These are phyloP conservation scores for Neoniphon sammara DNA, from an alignment of 2,797 vertebrate species.

Conservation along the genomic window DNA sequence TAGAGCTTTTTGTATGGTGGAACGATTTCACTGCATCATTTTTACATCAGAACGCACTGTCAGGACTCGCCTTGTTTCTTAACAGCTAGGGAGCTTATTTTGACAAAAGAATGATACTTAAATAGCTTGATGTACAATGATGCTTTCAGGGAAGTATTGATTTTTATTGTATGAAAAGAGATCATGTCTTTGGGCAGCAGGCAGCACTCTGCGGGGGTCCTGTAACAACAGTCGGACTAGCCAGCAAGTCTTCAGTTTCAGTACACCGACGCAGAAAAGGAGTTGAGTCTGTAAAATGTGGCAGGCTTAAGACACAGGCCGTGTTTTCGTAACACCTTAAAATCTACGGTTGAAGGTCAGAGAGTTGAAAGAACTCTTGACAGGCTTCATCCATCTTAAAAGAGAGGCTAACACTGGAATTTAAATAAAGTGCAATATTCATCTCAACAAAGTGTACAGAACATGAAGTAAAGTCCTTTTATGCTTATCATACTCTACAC, in stretches of 20 bases:
- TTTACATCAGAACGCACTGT: neutral
- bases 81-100: neutral
- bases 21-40: neutral
- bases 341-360: conserved; percentile 34
- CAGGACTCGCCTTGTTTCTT: neutral
- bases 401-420: conserved; percentile 51
- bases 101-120: neutral
- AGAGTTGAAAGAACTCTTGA: conserved; percentile 44
- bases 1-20: neutral
- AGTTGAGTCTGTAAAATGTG: conserved; percentile 4
- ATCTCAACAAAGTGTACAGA: conserved; percentile 50
- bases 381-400: conserved; percentile 42
- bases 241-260: conserved; percentile 1
- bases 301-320: conserved; percentile 16
- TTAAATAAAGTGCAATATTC: conserved; percentile 64
- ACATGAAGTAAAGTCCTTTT: conserved; percentile 43
- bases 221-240: neutral
- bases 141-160: neutral
- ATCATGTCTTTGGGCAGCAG: neutral
- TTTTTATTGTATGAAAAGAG: neutral
- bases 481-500: conserved; percentile 25
- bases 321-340: conserved; percentile 51
- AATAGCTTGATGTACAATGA: neutral
- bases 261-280: neutral
- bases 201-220: neutral